Base-by-base conservation (phyloP, 2,113 vertebrate species). In the Tapirus terrestris region DNA sequence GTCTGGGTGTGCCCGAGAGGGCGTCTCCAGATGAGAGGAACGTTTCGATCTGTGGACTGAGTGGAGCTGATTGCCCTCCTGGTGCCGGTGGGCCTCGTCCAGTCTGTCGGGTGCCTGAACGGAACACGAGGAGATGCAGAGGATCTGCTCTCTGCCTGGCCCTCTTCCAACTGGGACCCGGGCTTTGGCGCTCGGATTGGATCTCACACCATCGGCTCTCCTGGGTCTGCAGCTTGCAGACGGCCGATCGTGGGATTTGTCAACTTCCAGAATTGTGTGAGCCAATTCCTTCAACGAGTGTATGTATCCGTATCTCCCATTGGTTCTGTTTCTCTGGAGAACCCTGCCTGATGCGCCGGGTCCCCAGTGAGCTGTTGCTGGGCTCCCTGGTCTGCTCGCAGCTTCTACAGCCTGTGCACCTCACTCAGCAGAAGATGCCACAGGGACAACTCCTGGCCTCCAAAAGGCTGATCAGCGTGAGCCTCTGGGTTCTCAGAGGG, bases 291-390 rank as follows among this genome's bases (percentile, higher is more conserved):
- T 5, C 68, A 1, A 5, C 1, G 48, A 11, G 2, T 6, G 3
- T 9, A 2, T 3, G 0, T 0, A 0, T 5, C 29, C 23, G 1
- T 0, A 5, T 33, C 8, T 3, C 33, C 25, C 5, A 0, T 3
- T 1, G 12, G 12, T 2, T 23, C 53, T 0, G 16, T 3, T 12
- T 14, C 43, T 33, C 16, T 2, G 63, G 36, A 17, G 83, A 33
- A 6, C 51, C 91, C 18, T 13, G n/a, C 25, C 67, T 33, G 36
- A n/a, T 4, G 36, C 13, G 3, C 53, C 14, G 8, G 48, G 7
- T 3, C 51, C 51, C 77, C 3, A 8, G 51, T 1, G 51, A 43
- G 68, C 73, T 3, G 56, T 2, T 31, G 9, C 51, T 23, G 51
- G 3, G 1, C 77, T 82, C 48, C 18, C 1, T 1, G 4, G 13